These are phyloP conservation scores for Nephrotoma appendiculata DNA, from an alignment of 2,888 invertebrate species.

Conservation along the genomic window DNA sequence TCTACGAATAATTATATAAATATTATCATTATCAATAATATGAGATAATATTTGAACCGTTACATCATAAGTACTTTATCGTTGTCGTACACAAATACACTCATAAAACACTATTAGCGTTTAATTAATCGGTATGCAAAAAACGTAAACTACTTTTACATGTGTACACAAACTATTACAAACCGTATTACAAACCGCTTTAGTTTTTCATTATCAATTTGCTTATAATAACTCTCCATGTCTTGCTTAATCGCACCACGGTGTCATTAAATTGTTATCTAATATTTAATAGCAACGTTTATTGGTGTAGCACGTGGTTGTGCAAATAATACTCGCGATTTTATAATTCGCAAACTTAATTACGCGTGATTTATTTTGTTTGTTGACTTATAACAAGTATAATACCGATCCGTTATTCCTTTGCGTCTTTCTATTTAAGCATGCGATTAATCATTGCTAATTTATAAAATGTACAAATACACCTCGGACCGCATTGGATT, in stretches of 20 bases:
- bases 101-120: not conserved
- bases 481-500: not conserved
- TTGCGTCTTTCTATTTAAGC: not conserved
- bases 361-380: not conserved
- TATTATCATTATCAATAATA: not conserved
- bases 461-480: not conserved
- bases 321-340: not conserved
- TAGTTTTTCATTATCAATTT: not conserved
- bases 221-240: not conserved
- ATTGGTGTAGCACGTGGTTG: not conserved
- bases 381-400: not conserved
- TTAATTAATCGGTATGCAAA: not conserved
- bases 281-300: not conserved
- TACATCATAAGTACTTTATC: not conserved
- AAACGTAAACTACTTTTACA: not conserved
- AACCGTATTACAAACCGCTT: not conserved
- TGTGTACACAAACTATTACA: not conserved
- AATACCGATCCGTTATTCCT: not conserved
- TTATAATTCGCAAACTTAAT: not conserved
- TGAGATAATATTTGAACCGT: not conserved
- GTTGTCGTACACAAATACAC: not conserved
- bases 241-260: not conserved
- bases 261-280: not conserved
- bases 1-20: not conserved
- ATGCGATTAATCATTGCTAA: not conserved